phyloP scores from a whole-genome alignment of 2,888 invertebrate species.

The Seira ritae region DNA sequence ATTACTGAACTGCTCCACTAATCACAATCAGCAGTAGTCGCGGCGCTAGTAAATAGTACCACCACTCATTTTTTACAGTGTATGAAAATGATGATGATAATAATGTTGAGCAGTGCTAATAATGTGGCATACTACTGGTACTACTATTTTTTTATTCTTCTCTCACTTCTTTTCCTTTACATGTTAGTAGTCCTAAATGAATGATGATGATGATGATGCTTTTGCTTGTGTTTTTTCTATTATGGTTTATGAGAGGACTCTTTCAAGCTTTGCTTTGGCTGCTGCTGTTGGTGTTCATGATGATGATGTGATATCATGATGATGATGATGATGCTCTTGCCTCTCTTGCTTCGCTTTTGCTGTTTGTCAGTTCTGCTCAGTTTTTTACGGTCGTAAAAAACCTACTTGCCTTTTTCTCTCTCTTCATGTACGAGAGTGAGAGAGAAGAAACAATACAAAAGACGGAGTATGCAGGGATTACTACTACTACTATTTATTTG shows the following conservation, averaged over 20 bases:
- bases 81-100: slow-evolving; percentile 17
- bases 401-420: slow-evolving; percentile 10
- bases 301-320: slow-evolving; percentile 14
- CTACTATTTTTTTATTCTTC: background rate
- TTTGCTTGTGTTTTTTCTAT: slow-evolving; percentile 20
- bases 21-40: slow-evolving; percentile 50
- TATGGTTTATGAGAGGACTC: slow-evolving; percentile 24
- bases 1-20: slow-evolving; percentile 53
- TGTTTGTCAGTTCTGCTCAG: slow-evolving; percentile 29
- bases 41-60: slow-evolving; percentile 23
- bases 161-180: slow-evolving; percentile 19
- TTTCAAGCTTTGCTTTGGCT: slow-evolving; percentile 3
- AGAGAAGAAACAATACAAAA: background rate
- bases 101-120: slow-evolving; percentile 7
- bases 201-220: slow-evolving; percentile 34
- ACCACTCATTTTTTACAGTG: slow-evolving; percentile 26
- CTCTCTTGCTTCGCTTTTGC: slow-evolving; percentile 16
- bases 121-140: slow-evolving; percentile 22
- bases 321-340: slow-evolving; percentile 30
- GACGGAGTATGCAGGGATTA: slow-evolving; percentile 6
- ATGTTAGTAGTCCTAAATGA: slow-evolving; percentile 31
- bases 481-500: too few species aligned
- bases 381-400: slow-evolving; percentile 22
- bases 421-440: background rate
- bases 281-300: slow-evolving; percentile 18